Percentiles rank a stretch among this genome's conserved stretches.
phyloP scores from a whole-genome alignment of 2,888 invertebrate genomes.

The Nephrotoma guestfalica region DNA sequence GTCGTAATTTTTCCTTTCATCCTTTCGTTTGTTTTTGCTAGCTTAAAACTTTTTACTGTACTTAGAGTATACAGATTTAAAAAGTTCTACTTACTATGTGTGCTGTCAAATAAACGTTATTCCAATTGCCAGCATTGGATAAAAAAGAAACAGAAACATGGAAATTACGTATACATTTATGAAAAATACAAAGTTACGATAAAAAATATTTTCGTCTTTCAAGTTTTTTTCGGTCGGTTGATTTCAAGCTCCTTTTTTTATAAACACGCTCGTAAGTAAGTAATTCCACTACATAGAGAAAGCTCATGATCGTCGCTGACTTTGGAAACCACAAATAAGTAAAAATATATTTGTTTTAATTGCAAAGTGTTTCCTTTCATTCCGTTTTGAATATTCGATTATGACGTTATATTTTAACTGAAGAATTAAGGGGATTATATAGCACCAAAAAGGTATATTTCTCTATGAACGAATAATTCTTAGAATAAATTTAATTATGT shows the following conservation, averaged over 20 bases:
- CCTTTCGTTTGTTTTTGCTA: not conserved
- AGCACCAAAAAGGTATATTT: not conserved
- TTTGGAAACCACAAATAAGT: not conserved
- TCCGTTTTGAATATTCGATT: not conserved
- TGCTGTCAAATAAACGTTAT: not conserved
- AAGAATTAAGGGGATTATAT: not conserved
- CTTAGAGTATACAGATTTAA: not conserved
- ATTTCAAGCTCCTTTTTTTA: not conserved
- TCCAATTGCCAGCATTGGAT: not conserved
- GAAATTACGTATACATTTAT: not conserved
- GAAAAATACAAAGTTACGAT: not conserved
- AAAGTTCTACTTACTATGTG: not conserved
- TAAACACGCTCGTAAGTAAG: not conserved
- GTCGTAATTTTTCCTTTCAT: not conserved
- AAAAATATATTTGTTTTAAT: not conserved
- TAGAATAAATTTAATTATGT: not conserved
- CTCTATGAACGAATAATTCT: not conserved
- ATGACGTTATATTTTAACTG: not conserved
- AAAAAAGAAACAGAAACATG: not conserved
- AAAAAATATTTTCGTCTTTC: not conserved
- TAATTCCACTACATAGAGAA: not conserved
- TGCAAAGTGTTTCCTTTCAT: not conserved
- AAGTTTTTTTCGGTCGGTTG: not conserved
- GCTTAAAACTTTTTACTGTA: not conserved
- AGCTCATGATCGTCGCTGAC: not conserved